Conservation (phyloP, 2,888 invertebrate genomes). For the Agrochola circellaris region DNA sequence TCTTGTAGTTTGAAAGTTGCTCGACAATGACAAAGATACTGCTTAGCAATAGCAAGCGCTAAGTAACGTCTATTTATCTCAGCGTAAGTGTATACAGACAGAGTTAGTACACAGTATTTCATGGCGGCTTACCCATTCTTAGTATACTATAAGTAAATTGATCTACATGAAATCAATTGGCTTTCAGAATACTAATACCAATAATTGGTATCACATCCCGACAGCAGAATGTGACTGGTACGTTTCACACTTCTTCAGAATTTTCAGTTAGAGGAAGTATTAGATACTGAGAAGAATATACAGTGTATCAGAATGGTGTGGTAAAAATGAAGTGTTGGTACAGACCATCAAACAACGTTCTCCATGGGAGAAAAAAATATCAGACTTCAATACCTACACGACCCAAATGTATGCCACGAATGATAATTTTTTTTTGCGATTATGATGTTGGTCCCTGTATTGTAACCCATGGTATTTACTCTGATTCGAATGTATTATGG, state of each 20-base stretch:
- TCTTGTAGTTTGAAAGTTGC: background rate
- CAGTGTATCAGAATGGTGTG: background rate
- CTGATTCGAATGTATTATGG: background rate
- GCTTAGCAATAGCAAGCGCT: background rate
- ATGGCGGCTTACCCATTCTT: slow-evolving; percentile 1
- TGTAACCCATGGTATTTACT: background rate
- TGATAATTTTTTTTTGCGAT: background rate
- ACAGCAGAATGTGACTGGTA: background rate
- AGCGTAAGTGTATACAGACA: background rate
- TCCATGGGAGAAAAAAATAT: too few species aligned
- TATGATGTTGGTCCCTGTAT: too few species aligned
- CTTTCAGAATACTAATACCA: background rate
- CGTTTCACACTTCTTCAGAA: background rate
- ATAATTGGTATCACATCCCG: background rate
- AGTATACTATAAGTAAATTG: background rate
- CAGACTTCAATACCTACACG: too few species aligned
- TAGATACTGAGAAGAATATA: background rate
- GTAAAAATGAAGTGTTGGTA: background rate
- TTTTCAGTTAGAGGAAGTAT: background rate
- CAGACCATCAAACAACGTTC: too few species aligned
- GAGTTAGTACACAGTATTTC: background rate
- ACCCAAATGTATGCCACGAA: background rate
- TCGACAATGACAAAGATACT: background rate
- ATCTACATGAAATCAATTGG: background rate
- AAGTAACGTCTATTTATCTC: slow-evolving; percentile 1